phyloP scores from a whole-genome alignment of 2,797 vertebrate species.

The Brachyrhaphis roseni region DNA sequence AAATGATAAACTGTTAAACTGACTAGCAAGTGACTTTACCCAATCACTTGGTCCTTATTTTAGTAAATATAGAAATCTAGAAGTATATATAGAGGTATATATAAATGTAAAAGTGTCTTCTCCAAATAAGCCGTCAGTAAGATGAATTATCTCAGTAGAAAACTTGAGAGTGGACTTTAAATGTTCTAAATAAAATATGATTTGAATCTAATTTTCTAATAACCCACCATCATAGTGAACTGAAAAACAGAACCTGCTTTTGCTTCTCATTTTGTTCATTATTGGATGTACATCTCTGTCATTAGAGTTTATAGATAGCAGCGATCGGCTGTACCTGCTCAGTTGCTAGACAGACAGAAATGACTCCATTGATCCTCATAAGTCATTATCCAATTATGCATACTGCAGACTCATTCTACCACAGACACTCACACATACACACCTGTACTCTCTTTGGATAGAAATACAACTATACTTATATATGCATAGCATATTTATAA shows the following conservation, averaged over 20 bases:
- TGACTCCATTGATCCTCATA: constrained; percentile 64
- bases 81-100: not conserved
- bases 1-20: not conserved
- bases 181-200: not conserved
- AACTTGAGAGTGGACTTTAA: not conserved
- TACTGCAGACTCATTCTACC: constrained; percentile 60
- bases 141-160: not conserved
- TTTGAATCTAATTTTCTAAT: not conserved
- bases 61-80: not conserved
- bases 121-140: not conserved
- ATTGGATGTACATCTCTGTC: not conserved
- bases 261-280: not conserved
- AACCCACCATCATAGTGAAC: not conserved
- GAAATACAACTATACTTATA: not conserved
- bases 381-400: constrained; percentile 71
- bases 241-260: not conserved
- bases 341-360: constrained; percentile 54
- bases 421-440: constrained; percentile 1
- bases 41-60: not conserved
- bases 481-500: not conserved
- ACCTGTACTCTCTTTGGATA: not conserved
- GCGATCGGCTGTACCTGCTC: constrained; percentile 28
- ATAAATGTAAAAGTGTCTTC: not conserved
- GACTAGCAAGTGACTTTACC: not conserved
- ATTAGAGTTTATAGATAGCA: constrained; percentile 11